Base-by-base conservation (phyloP, 2,888 invertebrate species). In the Lasius fuliginosus region DNA sequence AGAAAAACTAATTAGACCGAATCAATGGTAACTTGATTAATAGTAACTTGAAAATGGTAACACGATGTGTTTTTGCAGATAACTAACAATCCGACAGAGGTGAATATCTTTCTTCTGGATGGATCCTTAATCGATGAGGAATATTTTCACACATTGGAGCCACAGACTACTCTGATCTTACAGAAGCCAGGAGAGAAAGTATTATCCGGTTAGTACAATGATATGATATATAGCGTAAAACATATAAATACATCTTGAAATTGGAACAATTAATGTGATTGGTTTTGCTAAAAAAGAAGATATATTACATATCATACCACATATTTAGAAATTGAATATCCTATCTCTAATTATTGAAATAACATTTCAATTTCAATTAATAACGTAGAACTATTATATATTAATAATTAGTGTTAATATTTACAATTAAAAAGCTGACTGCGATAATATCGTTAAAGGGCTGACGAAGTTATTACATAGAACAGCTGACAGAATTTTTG, bases 101-200 rank as follows among this genome's bases (percentile, higher is more conserved):
- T 94, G 40, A 92, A 92, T 71, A 89, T 95, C 76, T 95, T 92
- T 76, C 89, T 95, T 27, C 74, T 94, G 58, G 95, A 95, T 86
- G 95, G 95, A 68, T 94, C 94, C 12, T 90, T 94, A 85, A 92
- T 95, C 68, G 97, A 97, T 90, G 97, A 98, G 89, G 97, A 97
- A 49, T 98, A 98, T 94, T 97, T 98, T 91, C 95, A 95, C 86
- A 97, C 97, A 0, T 93, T 98, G 77, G 97, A 97, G 71, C 95
- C 97, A 0, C 98, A 98, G 94, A 97, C 97, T 0, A 95, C 98
- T 23, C 96, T 98, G 83, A 96, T 98, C 67, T 88, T 96, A n/a
- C 94, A 94, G 65, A 92, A 91, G 83, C 93, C 94, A 4, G 95
- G 95, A 18, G 95, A 95, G 87, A 91, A 87, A 82, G 88, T 95